A percentile compares a stretch with the other conserved stretches of the same genome.
Evolutionary conservation across 2,113 vertebrate species (phyloP).

Genomic region (Illadopsis cleaveri): DNA sequence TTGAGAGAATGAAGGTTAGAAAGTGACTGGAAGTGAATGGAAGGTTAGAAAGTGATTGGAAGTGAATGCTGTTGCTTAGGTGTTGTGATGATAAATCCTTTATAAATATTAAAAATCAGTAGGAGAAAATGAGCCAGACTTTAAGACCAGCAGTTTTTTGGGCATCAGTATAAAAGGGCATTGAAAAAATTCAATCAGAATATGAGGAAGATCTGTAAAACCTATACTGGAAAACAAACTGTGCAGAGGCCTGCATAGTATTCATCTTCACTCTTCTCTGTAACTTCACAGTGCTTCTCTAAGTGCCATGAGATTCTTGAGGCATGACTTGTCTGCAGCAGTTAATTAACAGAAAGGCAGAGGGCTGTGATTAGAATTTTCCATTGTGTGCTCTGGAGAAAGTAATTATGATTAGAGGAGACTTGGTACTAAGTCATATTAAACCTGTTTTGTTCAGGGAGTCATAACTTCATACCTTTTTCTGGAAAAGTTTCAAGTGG

Average conservation of each 20-base stretch:
- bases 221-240: not conserved
- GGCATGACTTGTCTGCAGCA: not conserved
- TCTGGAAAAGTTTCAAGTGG: not conserved
- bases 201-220: not conserved
- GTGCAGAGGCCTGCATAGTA: not conserved
- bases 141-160: not conserved
- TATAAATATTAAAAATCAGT: not conserved
- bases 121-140: not conserved
- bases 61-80: not conserved
- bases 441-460: slow-evolving; percentile 41
- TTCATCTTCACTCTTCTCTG: not conserved
- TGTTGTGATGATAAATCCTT: not conserved
- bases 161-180: not conserved
- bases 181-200: not conserved
- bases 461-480: not conserved
- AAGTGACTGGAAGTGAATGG: not conserved
- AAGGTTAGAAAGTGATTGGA: not conserved
- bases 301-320: not conserved
- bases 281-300: not conserved
- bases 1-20: not conserved
- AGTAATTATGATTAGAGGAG: slow-evolving; percentile 46
- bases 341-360: slow-evolving; percentile 26
- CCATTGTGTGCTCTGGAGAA: not conserved
- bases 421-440: slow-evolving; percentile 1
- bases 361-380: slow-evolving; percentile 10